Percentiles rank a stretch among this genome's conserved stretches.
Conservation (phyloP, 2,113 vertebrate species). For the Ctenodactylus gundi region DNA sequence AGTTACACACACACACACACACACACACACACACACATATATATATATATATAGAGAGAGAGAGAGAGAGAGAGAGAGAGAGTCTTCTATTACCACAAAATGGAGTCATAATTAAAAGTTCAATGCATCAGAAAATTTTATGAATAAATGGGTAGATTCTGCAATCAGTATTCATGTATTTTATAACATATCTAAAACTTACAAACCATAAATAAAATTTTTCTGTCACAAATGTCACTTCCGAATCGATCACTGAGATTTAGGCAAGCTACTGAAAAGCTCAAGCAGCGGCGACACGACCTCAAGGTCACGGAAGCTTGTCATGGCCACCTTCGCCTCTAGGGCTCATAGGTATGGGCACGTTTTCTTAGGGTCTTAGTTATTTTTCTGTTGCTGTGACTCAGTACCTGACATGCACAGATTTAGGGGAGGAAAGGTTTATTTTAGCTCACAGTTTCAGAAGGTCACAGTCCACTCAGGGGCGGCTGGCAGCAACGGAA, state of each 20-base stretch:
- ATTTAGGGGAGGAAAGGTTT: too few relatives aligned
- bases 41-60: not conserved
- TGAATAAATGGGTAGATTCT: not conserved
- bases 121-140: not conserved
- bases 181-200: not conserved
- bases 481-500: too few relatives aligned
- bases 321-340: too few relatives aligned
- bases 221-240: not conserved
- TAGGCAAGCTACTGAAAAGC: not conserved
- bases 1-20: too few relatives aligned
- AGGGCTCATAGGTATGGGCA: too few relatives aligned
- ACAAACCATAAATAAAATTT: not conserved
- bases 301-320: not conserved
- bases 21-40: not conserved
- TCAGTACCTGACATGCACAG: too few relatives aligned
- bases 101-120: not conserved
- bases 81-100: not conserved
- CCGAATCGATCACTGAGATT: not conserved
- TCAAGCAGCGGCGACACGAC: not conserved
- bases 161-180: not conserved
- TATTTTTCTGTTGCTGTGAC: too few relatives aligned
- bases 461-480: too few relatives aligned
- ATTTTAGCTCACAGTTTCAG: too few relatives aligned
- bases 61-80: not conserved
- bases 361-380: too few relatives aligned